Percentiles rank a stretch among this genome's conserved stretches.
Evolutionary conservation across 2,888 invertebrate species (phyloP).

Genomic region (Julus scanicus): DNA sequence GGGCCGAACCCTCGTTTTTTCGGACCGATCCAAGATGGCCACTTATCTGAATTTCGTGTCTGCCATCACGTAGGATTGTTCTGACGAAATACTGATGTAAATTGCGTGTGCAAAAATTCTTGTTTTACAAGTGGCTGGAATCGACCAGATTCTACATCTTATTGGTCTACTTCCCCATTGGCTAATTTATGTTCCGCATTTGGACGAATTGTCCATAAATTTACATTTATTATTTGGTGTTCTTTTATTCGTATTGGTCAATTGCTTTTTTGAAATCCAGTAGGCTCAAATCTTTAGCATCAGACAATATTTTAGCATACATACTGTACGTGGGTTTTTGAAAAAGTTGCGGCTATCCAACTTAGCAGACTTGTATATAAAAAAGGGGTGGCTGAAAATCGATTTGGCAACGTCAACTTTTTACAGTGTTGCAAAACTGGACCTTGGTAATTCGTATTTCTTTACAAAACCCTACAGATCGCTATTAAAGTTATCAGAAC

Average conservation of each 20-base stretch:
- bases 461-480: neutral
- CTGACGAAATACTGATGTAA: neutral
- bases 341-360: too few relatives aligned
- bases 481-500: neutral
- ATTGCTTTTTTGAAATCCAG: too few relatives aligned
- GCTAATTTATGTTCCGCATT: neutral
- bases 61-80: neutral
- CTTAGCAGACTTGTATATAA: too few relatives aligned
- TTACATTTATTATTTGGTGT: neutral
- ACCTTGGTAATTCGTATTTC: neutral
- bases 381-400: too few relatives aligned
- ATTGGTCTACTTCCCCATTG: neutral
- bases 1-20: neutral
- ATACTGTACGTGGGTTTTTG: too few relatives aligned
- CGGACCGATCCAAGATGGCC: slow-evolving; percentile 15
- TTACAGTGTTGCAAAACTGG: neutral
- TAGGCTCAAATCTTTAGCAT: too few relatives aligned
- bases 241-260: too few relatives aligned
- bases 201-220: neutral
- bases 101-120: neutral
- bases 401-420: too few relatives aligned
- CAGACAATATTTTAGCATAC: too few relatives aligned
- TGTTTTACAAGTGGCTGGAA: neutral
- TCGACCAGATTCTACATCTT: too few relatives aligned
- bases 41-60: neutral